Percentiles rank a stretch among this genome's conserved stretches.
Evolutionary conservation across 2,797 vertebrate genomes (phyloP).

Genomic region (Sternarchorhynchus goeldii): DNA sequence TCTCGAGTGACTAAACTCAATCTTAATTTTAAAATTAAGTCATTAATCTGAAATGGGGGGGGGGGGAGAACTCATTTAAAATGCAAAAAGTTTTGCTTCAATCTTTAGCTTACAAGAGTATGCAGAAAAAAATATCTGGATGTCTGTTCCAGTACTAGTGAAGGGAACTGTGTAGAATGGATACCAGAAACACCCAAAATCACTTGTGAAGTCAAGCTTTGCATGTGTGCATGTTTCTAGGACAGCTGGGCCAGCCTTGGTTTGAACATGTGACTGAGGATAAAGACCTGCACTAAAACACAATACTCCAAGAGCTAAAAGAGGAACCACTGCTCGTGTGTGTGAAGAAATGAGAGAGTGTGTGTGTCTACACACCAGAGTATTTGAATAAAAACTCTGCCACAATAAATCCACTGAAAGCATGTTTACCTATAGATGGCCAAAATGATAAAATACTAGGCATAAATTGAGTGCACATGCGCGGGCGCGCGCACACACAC

Average conservation of each 20-base stretch:
- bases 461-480: too few relatives aligned
- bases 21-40: not conserved
- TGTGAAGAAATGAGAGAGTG: not conserved
- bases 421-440: too few relatives aligned
- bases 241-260: conserved; percentile 39
- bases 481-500: too few relatives aligned
- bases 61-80: not conserved
- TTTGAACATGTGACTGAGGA: conserved; percentile 59
- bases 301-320: conserved; percentile 54
- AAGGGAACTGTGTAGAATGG: not conserved
- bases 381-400: too few relatives aligned
- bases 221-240: conserved; percentile 3
- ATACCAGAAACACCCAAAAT: not conserved
- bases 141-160: not conserved
- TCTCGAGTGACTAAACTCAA: not conserved
- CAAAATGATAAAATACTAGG: too few relatives aligned
- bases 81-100: not conserved
- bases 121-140: not conserved
- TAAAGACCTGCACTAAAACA: conserved; percentile 55
- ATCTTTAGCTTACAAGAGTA: too few relatives aligned
- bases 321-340: not conserved
- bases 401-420: too few relatives aligned
- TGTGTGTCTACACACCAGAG: too few relatives aligned
- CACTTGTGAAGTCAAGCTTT: not conserved
- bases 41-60: not conserved